Evolutionary conservation across 2,113 vertebrate species (phyloP).

Genomic region (Sebastes fasciatus): DNA sequence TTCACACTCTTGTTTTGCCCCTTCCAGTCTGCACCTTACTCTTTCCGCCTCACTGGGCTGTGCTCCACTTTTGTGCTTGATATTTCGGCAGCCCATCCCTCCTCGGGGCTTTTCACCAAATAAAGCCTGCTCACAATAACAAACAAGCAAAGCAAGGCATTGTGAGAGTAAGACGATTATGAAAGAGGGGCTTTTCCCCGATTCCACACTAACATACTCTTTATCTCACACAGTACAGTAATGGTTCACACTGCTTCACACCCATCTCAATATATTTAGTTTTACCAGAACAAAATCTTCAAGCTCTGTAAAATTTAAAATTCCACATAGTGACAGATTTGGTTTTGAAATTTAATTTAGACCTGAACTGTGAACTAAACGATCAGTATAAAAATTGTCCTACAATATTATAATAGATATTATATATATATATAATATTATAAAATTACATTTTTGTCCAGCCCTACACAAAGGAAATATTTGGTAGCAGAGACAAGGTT

Average conservation of each 20-base stretch:
- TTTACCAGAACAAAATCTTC: background rate
- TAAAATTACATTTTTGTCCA: background rate
- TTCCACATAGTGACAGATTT: background rate
- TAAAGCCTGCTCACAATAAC: conserved; percentile 28
- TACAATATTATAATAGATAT: background rate
- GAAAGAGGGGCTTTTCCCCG: background rate
- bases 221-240: background rate
- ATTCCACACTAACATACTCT: background rate
- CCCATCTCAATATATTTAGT: background rate
- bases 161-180: conserved; percentile 32
- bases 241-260: background rate
- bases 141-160: conserved; percentile 28
- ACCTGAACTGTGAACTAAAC: background rate
- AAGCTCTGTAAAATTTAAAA: background rate
- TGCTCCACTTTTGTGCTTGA: conserved; percentile 45
- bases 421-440: too few relatives aligned
- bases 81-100: conserved; percentile 24
- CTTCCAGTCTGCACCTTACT: conserved; percentile 16
- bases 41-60: conserved; percentile 41
- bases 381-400: background rate
- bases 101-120: conserved; percentile 39
- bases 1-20: background rate
- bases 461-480: background rate
- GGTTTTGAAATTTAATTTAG: background rate
- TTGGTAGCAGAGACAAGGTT: background rate